Conservation (phyloP, 92 coral and sea anemone genomes). For the Porites lobata region DNA sequence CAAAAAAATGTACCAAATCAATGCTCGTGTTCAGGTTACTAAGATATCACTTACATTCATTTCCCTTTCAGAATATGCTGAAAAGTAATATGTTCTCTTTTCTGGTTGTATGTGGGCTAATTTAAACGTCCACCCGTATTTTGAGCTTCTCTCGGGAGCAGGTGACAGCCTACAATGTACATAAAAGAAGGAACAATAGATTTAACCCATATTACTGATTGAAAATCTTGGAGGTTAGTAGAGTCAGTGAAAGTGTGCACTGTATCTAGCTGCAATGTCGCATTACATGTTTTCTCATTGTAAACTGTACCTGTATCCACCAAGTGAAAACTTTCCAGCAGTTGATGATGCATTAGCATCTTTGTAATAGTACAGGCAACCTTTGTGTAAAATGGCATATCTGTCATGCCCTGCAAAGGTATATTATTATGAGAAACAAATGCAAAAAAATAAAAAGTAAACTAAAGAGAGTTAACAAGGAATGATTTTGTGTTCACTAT, state of each 20-base stretch:
- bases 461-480: no score
- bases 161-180: conserved; percentile 61
- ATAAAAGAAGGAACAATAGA: no score
- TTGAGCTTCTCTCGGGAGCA: conserved; percentile 82
- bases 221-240: neutral
- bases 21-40: no score
- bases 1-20: no score
- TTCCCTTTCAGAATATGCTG: conserved; percentile 94
- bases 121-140: conserved; percentile 83
- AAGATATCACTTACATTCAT: conserved; percentile 72
- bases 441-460: no score
- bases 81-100: conserved; percentile 89
- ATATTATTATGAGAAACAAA: no score
- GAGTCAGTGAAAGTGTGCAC: neutral
- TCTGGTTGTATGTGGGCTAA: conserved; percentile 86
- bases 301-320: conserved; percentile 91
- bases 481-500: no score
- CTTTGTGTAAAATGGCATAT: conserved; percentile 91
- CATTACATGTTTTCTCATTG: neutral
- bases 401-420: conserved; percentile 84
- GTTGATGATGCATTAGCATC: conserved; percentile 76
- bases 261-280: neutral
- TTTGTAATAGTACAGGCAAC: conserved; percentile 89
- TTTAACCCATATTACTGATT: no score
- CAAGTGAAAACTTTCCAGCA: conserved; percentile 91